Evolutionary conservation across 1,140 invertebrate species (phyloP).

Genomic region (Diorhabda elongata): DNA sequence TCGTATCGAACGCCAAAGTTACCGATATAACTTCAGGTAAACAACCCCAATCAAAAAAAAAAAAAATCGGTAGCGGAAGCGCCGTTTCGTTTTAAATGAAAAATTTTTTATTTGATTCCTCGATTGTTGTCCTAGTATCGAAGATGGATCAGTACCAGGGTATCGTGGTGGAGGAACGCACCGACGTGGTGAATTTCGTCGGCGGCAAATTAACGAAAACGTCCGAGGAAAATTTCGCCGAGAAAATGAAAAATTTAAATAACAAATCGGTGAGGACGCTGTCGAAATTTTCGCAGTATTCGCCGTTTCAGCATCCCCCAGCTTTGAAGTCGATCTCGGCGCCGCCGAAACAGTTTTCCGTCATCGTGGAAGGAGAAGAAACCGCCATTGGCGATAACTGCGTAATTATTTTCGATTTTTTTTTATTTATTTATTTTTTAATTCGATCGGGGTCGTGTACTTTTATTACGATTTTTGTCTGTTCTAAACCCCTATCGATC

Average conservation of each 20-base stretch:
- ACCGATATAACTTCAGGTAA: slow-evolving; percentile 38
- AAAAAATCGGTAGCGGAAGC: no score
- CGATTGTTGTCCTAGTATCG: slow-evolving; percentile 2
- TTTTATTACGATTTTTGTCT: slow-evolving; percentile 17
- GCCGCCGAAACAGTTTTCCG: slow-evolving; percentile 32
- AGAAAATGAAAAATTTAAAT: slow-evolving; percentile 16
- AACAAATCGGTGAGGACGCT: slow-evolving; percentile 20
- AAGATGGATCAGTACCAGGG: slow-evolving; percentile 24
- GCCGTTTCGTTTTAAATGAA: no score
- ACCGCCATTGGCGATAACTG: slow-evolving; percentile 32
- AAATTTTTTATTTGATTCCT: no score
- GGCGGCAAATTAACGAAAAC: slow-evolving; percentile 15
- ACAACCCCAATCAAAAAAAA: slow-evolving; percentile 1
- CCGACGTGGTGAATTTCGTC: slow-evolving; percentile 25
- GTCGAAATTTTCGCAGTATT: slow-evolving; percentile 30
- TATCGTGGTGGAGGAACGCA: slow-evolving; percentile 30
- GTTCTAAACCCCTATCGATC: slow-evolving; percentile 30
- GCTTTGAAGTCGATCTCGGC: slow-evolving; percentile 25
- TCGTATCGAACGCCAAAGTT: slow-evolving; percentile 17
- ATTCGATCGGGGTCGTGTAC: slow-evolving; percentile 5
- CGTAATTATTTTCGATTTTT: slow-evolving; percentile 15
- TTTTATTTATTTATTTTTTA: slow-evolving; percentile 7
- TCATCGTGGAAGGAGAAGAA: slow-evolving; percentile 38
- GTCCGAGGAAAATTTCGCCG: slow-evolving; percentile 24
- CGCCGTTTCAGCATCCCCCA: slow-evolving; percentile 19